A percentile compares a stretch with the other conserved stretches of the same genome.
Conservation (phyloP, 2,888 invertebrate genomes). For the Cantharis lateralis region DNA sequence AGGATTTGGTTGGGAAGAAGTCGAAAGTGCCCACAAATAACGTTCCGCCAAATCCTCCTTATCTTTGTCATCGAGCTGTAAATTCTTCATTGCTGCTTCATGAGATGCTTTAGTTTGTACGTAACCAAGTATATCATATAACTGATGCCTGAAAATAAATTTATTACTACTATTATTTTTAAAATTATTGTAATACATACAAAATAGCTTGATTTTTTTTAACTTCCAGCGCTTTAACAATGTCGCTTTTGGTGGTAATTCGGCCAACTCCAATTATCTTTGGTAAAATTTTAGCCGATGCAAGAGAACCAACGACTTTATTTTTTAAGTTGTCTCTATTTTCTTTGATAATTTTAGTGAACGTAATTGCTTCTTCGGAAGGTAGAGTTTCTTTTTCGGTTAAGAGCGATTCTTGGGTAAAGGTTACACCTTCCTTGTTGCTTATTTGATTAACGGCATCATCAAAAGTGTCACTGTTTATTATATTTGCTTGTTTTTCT, state of each 20-base stretch:
- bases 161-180: background rate
- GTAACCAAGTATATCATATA: conserved; percentile 73
- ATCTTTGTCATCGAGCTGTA: conserved; percentile 62
- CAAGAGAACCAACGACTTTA: conserved; percentile 65
- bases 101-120: conserved; percentile 71
- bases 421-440: conserved; percentile 31
- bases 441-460: conserved; percentile 45
- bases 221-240: conserved; percentile 62
- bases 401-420: conserved; percentile 44
- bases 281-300: conserved; percentile 68
- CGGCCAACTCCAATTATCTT: conserved; percentile 67
- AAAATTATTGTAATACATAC: conserved; percentile 49
- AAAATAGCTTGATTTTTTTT: conserved; percentile 62
- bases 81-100: conserved; percentile 67
- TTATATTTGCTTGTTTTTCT: conserved; percentile 7
- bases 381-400: conserved; percentile 39
- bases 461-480: conserved; percentile 37
- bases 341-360: conserved; percentile 59
- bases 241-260: conserved; percentile 62
- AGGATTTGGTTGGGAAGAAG: conserved; percentile 67
- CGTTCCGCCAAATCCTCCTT: conserved; percentile 63
- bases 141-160: conserved; percentile 59
- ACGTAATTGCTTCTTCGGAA: conserved; percentile 21
- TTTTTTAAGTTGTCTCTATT: conserved; percentile 60
- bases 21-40: conserved; percentile 74